Conservation (phyloP, 2,113 vertebrate species). For the Candoia aspera region DNA sequence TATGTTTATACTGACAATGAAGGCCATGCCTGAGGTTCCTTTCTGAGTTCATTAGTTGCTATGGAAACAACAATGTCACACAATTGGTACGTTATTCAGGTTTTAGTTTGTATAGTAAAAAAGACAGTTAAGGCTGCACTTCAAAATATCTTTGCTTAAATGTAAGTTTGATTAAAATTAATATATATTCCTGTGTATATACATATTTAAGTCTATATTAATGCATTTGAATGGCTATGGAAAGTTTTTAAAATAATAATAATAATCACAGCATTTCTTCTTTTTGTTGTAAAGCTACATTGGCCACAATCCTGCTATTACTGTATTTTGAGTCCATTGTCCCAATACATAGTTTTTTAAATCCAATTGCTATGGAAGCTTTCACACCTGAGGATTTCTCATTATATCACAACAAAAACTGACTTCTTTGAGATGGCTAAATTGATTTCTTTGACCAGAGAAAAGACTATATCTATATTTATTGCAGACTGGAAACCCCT, state of each 20-base stretch:
- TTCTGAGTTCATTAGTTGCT: conserved; percentile 42
- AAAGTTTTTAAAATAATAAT: background rate
- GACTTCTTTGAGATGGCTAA: too few relatives aligned
- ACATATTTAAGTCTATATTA: background rate
- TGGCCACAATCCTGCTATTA: background rate
- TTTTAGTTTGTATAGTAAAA: background rate
- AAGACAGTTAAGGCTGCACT: background rate
- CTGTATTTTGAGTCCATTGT: background rate
- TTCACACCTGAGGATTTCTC: too few relatives aligned
- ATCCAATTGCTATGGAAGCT: background rate
- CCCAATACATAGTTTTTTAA: background rate
- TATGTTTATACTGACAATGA: conserved; percentile 52
- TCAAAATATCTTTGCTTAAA: background rate
- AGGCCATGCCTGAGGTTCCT: conserved; percentile 18
- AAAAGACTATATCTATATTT: background rate
- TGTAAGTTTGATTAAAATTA: background rate
- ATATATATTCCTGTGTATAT: background rate
- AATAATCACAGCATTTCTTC: background rate
- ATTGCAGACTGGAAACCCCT: background rate
- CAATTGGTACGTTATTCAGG: background rate
- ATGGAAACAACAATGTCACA: conserved; percentile 50
- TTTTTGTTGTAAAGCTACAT: background rate
- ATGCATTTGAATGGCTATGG: background rate
- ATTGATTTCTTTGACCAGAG: too few relatives aligned
- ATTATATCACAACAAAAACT: background rate